These are phyloP conservation scores for Ectropis grisescens DNA, from an alignment of 1,140 invertebrate genomes.

Conservation along the genomic window DNA sequence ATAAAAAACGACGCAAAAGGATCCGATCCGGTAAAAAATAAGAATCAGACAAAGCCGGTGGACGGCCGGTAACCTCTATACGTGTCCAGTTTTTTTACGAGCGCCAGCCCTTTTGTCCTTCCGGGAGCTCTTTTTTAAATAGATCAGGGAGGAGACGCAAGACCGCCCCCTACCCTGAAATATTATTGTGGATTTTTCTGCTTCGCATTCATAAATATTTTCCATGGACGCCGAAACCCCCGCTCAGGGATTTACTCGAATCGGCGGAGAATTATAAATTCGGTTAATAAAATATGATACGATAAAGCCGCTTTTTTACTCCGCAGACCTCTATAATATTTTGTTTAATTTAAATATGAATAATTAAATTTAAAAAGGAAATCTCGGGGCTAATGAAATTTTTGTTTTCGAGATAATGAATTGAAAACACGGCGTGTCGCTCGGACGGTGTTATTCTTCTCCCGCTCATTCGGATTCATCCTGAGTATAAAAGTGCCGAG, in stretches of 20 bases:
- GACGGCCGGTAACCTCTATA: conserved; percentile 46
- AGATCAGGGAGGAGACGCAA: conserved; percentile 58
- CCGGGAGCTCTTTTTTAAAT: conserved; percentile 66
- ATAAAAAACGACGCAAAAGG: conserved; percentile 57
- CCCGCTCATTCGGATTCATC: conserved; percentile 59
- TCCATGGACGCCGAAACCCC: conserved; percentile 20
- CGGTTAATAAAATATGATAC: conserved; percentile 68
- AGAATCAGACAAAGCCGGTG: conserved; percentile 62
- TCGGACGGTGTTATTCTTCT: conserved; percentile 58
- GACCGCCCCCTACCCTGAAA: conserved; percentile 58
- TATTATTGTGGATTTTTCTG: conserved; percentile 69
- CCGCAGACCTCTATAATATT: conserved; percentile 64
- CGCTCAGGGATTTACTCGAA: conserved; percentile 36
- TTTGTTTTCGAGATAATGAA: conserved; percentile 70
- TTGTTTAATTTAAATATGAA: conserved; percentile 71
- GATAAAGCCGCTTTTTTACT: conserved; percentile 59
- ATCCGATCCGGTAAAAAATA: conserved; percentile 67
- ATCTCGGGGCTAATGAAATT: conserved; percentile 66
- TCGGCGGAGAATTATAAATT: conserved; percentile 66
- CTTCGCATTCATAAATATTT: conserved; percentile 67
- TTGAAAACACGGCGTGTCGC: conserved; percentile 62
- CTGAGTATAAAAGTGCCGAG: conserved; percentile 32
- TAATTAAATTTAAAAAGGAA: conserved; percentile 69
- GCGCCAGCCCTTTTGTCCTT: conserved; percentile 60
- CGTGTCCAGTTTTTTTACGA: conserved; percentile 66